Evolutionary conservation across 2,113 vertebrate genomes (phyloP).

Genomic region (Corythoichthys intestinalis): DNA sequence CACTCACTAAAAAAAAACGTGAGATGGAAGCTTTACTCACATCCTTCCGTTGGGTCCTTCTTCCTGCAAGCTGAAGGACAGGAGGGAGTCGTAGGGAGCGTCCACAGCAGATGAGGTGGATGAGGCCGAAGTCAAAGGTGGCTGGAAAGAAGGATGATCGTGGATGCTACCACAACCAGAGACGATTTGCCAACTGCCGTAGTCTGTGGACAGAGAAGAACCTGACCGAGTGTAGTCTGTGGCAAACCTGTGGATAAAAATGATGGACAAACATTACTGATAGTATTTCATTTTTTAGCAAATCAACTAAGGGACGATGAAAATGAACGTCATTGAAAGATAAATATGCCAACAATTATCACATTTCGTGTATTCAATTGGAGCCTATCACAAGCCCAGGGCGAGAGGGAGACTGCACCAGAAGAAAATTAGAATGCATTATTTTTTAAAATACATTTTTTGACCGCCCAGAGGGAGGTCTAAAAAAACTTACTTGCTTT

Average conservation of each 20-base stretch:
- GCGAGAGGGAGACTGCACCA: no score
- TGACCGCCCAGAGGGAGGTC: no score
- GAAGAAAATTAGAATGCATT: no score
- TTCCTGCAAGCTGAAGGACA: conserved; percentile 92
- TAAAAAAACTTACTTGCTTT: no score
- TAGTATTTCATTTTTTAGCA: neutral
- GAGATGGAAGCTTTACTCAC: conserved; percentile 73
- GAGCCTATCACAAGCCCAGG: no score
- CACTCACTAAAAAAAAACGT: neutral
- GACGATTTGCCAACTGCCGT: conserved; percentile 98
- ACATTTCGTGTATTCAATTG: neutral
- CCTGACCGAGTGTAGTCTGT: conserved; percentile 84
- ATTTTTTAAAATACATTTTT: no score
- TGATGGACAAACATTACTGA: neutral
- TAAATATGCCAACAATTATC: neutral
- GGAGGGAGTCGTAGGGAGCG: conserved; percentile 75
- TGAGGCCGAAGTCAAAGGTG: conserved; percentile 44
- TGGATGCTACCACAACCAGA: conserved; percentile 97
- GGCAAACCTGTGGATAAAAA: conserved; percentile 75
- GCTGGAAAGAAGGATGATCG: conserved; percentile 82
- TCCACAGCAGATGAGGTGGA: conserved; percentile 40
- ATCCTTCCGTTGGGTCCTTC: conserved; percentile 85
- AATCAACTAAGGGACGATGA: neutral
- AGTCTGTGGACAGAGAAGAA: conserved; percentile 96
- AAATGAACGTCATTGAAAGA: neutral